Evolutionary conservation across 2,888 invertebrate genomes (phyloP), one percentile per base, ranked within the genome.

Genomic region (Erannis defoliaria): DNA sequence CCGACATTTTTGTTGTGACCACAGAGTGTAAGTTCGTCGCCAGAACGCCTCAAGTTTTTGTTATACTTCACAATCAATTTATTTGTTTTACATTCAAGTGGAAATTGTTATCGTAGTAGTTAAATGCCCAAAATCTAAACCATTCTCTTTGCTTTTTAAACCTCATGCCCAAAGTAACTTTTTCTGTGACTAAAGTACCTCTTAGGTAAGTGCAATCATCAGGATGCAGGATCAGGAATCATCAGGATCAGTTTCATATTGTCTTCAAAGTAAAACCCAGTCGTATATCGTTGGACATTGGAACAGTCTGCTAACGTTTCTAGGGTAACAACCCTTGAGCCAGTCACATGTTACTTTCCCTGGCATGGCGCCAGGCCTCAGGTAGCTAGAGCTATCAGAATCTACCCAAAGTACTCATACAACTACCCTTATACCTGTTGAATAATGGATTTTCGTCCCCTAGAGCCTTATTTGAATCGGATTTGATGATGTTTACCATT

Each of bases 361-460:
- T 84, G 82, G 83, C 80, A 72, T 56, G 40, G 21, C 43, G 76
- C 83, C 81, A 82, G 72, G 40, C 56, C 61, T 62, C 61, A 64
- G 64, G 62, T 69, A 64, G 60, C 43, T 57, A 67, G 71, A 68
- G 72, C 73, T 68, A 73, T 78, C 75, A 73, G 70, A 77, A 81
- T 80, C 77, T 74, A 77, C 80, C 68, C 67, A 66, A 72, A 69
- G 73, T 73, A 71, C 71, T 64, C 63, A 67, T 73, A 74, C 70
- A 77, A 75, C 73, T 76, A 73, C 76, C 73, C 74, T 78, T 81
- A 86, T 81, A 86, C 85, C 85, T 86, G 85, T 86, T 87, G 86
- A 86, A 85, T 86, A 79, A 85, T 85, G 80, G 70, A 84, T 82
- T 66, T 64, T 46, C 63, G 54, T 58, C 64, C 74, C 68, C 70